Percentiles rank a stretch among this genome's conserved stretches.
Evolutionary conservation across 2,888 invertebrate species (phyloP).

Genomic region (Caradrina clavipalpis): DNA sequence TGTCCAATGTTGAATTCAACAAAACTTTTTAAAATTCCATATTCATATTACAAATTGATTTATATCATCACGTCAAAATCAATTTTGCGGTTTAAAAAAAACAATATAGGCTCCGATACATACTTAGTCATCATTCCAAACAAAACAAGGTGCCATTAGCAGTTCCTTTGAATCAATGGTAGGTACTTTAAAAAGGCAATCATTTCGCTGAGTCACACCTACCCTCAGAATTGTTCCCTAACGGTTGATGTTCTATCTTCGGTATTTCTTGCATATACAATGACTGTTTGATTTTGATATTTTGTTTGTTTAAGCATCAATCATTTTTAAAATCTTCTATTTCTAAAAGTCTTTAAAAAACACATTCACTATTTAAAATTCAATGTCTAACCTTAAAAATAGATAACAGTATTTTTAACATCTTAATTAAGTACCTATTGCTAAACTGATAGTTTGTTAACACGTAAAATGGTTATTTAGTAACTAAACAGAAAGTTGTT

Average conservation of each 20-base stretch:
- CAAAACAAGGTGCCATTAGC: conserved; percentile 87
- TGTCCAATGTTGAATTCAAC: not conserved
- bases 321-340: conserved; percentile 26
- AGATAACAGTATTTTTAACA: not conserved
- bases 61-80: conserved; percentile 40
- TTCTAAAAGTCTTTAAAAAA: not conserved
- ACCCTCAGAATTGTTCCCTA: conserved; percentile 80
- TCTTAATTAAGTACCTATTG: not conserved
- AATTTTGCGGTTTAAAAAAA: conserved; percentile 46
- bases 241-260: conserved; percentile 76
- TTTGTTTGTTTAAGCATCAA: conserved; percentile 61
- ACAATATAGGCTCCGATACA: conserved; percentile 26
- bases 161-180: conserved; percentile 83
- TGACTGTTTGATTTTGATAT: conserved; percentile 69
- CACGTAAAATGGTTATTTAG: not conserved
- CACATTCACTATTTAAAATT: too few species aligned
- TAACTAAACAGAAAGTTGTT: conserved; percentile 31
- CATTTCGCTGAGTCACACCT: conserved; percentile 86
- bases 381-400: not conserved
- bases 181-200: conserved; percentile 81
- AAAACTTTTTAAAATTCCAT: conserved; percentile 22
- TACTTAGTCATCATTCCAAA: conserved; percentile 82
- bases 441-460: too few species aligned
- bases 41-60: conserved; percentile 45
- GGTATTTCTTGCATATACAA: conserved; percentile 66